Percentiles rank a stretch among this genome's conserved stretches.
Conservation (phyloP, 2,113 vertebrate species). For the human (Homo sapiens) region DNA sequence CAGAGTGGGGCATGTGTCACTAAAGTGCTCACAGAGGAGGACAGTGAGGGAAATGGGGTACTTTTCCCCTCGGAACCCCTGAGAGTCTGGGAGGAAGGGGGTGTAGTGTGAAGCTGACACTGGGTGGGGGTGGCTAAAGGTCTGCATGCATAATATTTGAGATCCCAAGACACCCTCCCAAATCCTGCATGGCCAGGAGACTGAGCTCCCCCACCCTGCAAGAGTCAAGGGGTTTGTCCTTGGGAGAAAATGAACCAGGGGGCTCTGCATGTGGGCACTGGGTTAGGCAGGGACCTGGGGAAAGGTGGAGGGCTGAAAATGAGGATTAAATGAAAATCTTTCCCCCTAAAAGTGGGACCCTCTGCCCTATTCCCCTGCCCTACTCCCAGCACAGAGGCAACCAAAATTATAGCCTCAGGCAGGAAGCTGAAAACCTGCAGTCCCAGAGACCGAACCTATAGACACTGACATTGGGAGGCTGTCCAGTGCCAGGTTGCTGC, state of each 20-base stretch:
- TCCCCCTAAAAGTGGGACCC: fast-evolving
- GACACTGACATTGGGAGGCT: neutral
- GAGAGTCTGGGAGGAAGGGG: neutral
- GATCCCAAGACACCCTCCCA: neutral
- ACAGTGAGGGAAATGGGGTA: neutral
- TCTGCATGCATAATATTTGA: neutral
- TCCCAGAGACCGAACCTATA: neutral
- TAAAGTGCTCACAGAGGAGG: neutral
- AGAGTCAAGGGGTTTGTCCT: neutral
- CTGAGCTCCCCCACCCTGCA: fast-evolving
- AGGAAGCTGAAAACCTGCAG: neutral
- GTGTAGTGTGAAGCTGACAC: neutral
- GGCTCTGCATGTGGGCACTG: too few species aligned
- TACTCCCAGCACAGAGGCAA: neutral
- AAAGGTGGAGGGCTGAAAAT: neutral
- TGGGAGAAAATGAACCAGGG: neutral
- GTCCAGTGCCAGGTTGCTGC: neutral
- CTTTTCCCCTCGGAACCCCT: neutral
- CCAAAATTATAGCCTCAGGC: neutral
- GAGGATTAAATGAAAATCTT: neutral
- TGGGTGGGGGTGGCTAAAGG: neutral
- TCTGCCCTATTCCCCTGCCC: neutral
- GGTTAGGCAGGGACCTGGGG: neutral
- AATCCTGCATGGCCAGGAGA: neutral
- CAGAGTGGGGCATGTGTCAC: neutral